A percentile compares a stretch with the other conserved stretches of the same genome.
Evolutionary conservation across 1,140 invertebrate species (phyloP).

Genomic region (Polyergus mexicanus): DNA sequence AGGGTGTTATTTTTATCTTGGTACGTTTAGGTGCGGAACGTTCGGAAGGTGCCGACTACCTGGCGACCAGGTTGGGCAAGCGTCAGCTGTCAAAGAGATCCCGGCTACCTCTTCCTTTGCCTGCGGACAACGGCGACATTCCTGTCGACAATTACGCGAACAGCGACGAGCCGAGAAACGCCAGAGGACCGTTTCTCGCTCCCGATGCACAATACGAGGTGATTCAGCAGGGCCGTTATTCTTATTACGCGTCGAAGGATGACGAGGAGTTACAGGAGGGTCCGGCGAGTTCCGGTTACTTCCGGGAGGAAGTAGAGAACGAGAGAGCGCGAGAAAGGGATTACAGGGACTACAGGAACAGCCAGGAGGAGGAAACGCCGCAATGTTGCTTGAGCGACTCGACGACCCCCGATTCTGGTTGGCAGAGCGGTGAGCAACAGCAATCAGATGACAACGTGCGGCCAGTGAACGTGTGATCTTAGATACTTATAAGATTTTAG

Average conservation of each 20-base stretch:
- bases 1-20: not conserved
- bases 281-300: conserved; percentile 71
- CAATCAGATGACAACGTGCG: conserved; percentile 81
- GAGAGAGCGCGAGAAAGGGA: conserved; percentile 77
- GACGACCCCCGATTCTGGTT: conserved; percentile 78
- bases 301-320: conserved; percentile 69
- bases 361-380: conserved; percentile 76
- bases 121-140: conserved; percentile 76
- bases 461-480: conserved; percentile 82
- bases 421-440: conserved; percentile 80
- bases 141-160: conserved; percentile 82
- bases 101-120: conserved; percentile 87
- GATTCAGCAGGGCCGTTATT: conserved; percentile 85
- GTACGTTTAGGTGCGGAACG: conserved; percentile 68
- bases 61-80: conserved; percentile 86
- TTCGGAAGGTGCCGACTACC: conserved; percentile 87
- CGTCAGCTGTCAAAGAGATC: conserved; percentile 88
- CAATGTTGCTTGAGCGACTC: conserved; percentile 81
- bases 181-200: conserved; percentile 85
- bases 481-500: not conserved
- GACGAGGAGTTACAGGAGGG: conserved; percentile 79
- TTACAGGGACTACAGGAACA: conserved; percentile 77
- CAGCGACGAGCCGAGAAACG: conserved; percentile 78
- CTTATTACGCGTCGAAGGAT: conserved; percentile 78
- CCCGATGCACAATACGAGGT: conserved; percentile 89